These are phyloP conservation scores for Nothocercus julius DNA, from an alignment of 2,113 vertebrate species.

Conservation along the genomic window DNA sequence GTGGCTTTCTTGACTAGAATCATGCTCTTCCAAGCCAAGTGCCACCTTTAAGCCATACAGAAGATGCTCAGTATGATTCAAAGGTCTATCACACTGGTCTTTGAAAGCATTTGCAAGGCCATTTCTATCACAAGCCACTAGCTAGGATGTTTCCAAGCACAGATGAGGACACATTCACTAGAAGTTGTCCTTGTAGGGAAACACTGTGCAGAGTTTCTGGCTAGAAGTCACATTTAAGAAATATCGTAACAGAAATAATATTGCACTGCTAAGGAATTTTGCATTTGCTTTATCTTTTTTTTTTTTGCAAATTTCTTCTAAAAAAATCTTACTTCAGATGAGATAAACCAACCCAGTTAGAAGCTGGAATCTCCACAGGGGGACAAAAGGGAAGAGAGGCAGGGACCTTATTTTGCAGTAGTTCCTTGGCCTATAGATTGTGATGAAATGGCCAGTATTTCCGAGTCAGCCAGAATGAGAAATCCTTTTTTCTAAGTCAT, in stretches of 20 bases:
- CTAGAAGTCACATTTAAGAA: not conserved
- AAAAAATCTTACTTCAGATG: not conserved
- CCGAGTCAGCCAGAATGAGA: accelerated
- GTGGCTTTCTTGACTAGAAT: not conserved
- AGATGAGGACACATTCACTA: accelerated
- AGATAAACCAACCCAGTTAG: not conserved
- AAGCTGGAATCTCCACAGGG: not conserved
- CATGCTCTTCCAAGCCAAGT: not conserved
- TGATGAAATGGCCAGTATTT: not conserved
- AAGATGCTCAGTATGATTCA: not conserved
- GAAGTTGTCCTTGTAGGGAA: accelerated
- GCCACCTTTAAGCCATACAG: accelerated
- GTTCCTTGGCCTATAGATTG: not conserved
- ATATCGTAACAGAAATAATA: not conserved
- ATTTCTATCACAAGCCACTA: not conserved
- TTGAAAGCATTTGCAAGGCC: not conserved
- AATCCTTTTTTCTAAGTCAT: not conserved
- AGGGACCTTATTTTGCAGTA: not conserved
- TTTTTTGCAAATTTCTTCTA: accelerated
- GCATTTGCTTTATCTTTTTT: not conserved
- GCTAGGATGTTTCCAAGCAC: not conserved
- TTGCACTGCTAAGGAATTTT: accelerated
- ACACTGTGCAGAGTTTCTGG: not conserved
- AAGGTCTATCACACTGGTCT: not conserved
- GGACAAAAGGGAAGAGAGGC: not conserved